phyloP scores from a whole-genome alignment of 2,888 invertebrate species.

The Plutella xylostella region DNA sequence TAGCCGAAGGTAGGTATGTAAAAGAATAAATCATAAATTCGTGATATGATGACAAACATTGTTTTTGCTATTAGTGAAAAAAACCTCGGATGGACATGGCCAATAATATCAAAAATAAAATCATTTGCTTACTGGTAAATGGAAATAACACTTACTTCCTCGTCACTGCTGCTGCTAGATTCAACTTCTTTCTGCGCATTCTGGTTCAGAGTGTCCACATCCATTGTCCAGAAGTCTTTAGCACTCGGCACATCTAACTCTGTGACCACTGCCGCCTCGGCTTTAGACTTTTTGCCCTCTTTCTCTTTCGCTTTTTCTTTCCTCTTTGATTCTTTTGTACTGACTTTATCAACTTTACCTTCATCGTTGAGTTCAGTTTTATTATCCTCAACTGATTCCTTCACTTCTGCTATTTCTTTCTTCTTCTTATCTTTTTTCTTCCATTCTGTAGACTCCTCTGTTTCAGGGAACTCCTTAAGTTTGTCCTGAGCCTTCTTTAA shows the following conservation, averaged over 20 bases:
- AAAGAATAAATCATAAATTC: no score
- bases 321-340: slow-evolving; percentile 14
- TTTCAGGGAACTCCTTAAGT: slow-evolving; percentile 25
- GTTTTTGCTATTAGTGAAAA: no score
- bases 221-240: slow-evolving; percentile 47
- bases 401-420: slow-evolving; percentile 13
- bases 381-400: slow-evolving; percentile 4
- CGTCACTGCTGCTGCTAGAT: slow-evolving; percentile 52
- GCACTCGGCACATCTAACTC: slow-evolving; percentile 46
- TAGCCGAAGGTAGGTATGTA: no score
- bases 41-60: no score
- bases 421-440: slow-evolving; percentile 20
- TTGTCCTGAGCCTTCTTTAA: slow-evolving; percentile 30
- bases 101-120: no score
- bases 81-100: no score
- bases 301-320: slow-evolving; percentile 19
- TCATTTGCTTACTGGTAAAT: no score
- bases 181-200: slow-evolving; percentile 29
- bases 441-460: slow-evolving; percentile 18
- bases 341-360: slow-evolving; percentile 16
- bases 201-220: slow-evolving; percentile 19
- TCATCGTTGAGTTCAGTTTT: slow-evolving; percentile 21
- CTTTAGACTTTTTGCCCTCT: slow-evolving; percentile 22
- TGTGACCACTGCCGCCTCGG: slow-evolving; percentile 26
- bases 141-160: slow-evolving; percentile 45